These are phyloP conservation scores for Melospiza melodia DNA, from an alignment of 2,113 vertebrate species.

Conservation along the genomic window DNA sequence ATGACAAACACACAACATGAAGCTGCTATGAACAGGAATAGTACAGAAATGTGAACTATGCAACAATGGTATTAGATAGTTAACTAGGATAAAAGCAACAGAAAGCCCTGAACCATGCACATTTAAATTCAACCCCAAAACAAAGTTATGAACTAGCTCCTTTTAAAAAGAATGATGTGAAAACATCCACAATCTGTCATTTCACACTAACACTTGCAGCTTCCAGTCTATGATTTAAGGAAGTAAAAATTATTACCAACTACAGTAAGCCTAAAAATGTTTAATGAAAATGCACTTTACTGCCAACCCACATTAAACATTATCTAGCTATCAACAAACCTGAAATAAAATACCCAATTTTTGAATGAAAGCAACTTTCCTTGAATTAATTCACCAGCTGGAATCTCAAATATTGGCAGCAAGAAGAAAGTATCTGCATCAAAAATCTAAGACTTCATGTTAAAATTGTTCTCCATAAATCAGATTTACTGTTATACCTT, in stretches of 20 bases:
- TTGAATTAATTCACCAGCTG: neutral
- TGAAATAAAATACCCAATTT: neutral
- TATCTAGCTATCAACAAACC: neutral
- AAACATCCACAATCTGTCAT: neutral
- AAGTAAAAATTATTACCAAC: neutral
- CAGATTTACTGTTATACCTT: neutral
- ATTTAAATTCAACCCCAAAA: neutral
- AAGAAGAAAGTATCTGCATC: neutral
- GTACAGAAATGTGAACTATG: neutral
- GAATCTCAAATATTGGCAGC: neutral
- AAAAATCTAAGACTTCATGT: neutral
- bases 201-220: neutral
- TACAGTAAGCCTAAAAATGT: neutral
- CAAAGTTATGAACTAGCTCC: neutral
- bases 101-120: neutral
- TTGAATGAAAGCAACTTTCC: neutral
- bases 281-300: neutral
- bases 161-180: neutral
- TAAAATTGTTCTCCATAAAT: neutral
- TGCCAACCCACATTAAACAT: fast-evolving
- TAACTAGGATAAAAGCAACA: neutral
- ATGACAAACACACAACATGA: neutral
- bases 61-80: neutral
- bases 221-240: neutral
- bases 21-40: neutral